Percentiles rank a stretch among this genome's conserved stretches.
Evolutionary conservation across 2,797 vertebrate species (phyloP).

Genomic region (Euphonia xanthogaster): DNA sequence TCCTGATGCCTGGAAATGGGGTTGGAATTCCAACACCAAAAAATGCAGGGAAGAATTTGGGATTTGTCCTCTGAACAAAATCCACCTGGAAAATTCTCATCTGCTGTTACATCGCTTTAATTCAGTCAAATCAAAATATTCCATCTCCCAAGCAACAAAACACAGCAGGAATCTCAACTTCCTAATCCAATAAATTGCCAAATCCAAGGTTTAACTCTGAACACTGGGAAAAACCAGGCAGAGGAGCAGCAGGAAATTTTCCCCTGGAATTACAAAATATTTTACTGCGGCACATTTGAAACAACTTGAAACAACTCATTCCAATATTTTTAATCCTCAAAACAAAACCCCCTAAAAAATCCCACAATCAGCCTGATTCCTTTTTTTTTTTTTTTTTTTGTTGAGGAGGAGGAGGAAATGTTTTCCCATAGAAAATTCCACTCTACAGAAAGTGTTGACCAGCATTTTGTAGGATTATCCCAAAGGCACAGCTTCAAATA

Average conservation of each 20-base stretch:
- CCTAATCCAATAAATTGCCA: background rate
- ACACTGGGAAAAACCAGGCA: background rate
- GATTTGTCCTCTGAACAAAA: background rate
- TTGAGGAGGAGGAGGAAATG: background rate
- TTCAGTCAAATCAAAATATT: background rate
- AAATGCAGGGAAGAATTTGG: background rate
- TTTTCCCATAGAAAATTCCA: background rate
- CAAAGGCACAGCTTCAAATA: background rate
- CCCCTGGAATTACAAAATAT: background rate
- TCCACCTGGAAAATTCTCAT: background rate
- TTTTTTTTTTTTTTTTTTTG: background rate
- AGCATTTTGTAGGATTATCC: background rate
- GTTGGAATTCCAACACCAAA: background rate
- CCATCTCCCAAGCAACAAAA: background rate
- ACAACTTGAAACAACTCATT: background rate
- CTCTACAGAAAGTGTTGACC: background rate
- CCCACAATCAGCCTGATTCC: background rate
- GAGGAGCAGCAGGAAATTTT: background rate
- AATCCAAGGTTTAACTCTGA: background rate
- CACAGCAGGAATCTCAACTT: background rate
- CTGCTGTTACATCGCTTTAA: background rate
- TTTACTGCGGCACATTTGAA: background rate
- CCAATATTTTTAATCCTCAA: background rate
- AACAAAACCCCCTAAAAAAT: background rate
- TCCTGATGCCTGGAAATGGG: background rate